Conservation (phyloP, 2,888 invertebrate genomes). For the Netelia inedita region DNA sequence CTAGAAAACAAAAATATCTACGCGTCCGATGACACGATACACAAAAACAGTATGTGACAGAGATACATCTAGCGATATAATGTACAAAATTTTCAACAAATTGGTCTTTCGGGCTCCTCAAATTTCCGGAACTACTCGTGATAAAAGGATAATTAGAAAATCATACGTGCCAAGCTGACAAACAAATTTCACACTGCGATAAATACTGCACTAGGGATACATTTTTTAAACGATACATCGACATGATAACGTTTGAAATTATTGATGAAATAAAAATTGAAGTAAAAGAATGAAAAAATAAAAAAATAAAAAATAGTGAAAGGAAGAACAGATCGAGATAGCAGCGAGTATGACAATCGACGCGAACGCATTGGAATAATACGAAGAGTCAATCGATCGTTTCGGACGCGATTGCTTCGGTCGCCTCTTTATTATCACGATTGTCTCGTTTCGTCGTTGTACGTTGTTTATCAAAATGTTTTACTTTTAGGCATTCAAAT, state of each 20-base stretch:
- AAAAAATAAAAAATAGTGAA: neutral
- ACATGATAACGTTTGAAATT: slow-evolving; percentile 69
- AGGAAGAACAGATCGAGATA: neutral
- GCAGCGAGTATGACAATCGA: slow-evolving; percentile 32
- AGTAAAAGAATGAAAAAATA: neutral
- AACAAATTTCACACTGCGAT: slow-evolving; percentile 29
- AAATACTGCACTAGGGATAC: slow-evolving; percentile 55
- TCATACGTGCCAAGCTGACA: slow-evolving; percentile 2
- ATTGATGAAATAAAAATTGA: slow-evolving; percentile 25
- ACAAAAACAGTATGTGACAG: slow-evolving; percentile 26
- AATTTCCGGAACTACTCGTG: slow-evolving; percentile 68
- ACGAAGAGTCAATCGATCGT: slow-evolving; percentile 24
- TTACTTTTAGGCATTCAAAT: slow-evolving; percentile 4
- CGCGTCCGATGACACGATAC: slow-evolving; percentile 8
- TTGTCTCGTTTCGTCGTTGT: slow-evolving; percentile 8
- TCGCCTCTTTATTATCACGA: neutral
- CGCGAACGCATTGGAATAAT: neutral
- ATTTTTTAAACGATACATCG: slow-evolving; percentile 48
- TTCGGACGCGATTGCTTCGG: slow-evolving; percentile 18
- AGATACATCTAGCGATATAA: slow-evolving; percentile 50
- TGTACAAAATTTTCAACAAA: slow-evolving; percentile 22
- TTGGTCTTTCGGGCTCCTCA: slow-evolving; percentile 71
- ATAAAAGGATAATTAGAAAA: slow-evolving; percentile 22
- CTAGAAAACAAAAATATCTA: slow-evolving; percentile 25
- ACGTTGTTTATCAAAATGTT: slow-evolving; percentile 5